phyloP scores from a whole-genome alignment of 2,113 vertebrate species.

The Dromas ardeola region DNA sequence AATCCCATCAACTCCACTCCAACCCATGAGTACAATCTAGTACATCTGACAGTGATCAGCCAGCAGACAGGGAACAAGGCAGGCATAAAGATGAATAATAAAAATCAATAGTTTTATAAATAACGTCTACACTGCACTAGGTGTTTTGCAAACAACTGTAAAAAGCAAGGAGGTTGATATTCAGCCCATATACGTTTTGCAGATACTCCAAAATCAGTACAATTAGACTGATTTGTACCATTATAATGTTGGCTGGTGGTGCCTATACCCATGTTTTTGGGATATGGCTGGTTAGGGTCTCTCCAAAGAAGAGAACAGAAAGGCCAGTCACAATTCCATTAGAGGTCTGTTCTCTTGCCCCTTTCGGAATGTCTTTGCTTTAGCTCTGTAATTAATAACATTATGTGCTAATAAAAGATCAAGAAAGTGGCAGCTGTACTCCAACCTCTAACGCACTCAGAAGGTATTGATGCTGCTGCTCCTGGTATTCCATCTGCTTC shows the following conservation, averaged over 20 bases:
- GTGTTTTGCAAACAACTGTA: not conserved
- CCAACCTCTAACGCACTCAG: not conserved
- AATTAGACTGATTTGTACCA: not conserved
- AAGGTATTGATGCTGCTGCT: not conserved
- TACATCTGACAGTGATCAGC: conserved; percentile 10
- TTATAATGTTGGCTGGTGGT: not conserved
- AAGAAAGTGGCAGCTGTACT: not conserved
- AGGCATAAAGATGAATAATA: conserved; percentile 11
- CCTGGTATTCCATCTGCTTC: not conserved
- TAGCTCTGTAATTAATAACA: not conserved
- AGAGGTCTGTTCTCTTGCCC: not conserved
- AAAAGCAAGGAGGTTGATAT: not conserved
- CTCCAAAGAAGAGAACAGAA: not conserved
- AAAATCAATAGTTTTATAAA: conserved; percentile 29
- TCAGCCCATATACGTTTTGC: not conserved
- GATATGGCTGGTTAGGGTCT: not conserved
- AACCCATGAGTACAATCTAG: not conserved
- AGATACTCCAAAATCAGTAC: not conserved
- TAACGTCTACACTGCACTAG: not conserved
- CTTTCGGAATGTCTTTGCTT: not conserved
- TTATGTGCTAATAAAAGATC: not conserved
- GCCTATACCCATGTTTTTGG: not conserved
- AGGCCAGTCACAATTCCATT: not conserved
- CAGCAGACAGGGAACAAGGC: not conserved
- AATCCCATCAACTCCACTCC: conserved; percentile 25